phyloP scores from a whole-genome alignment of 2,797 vertebrate species.

The Semotilus atromaculatus region DNA sequence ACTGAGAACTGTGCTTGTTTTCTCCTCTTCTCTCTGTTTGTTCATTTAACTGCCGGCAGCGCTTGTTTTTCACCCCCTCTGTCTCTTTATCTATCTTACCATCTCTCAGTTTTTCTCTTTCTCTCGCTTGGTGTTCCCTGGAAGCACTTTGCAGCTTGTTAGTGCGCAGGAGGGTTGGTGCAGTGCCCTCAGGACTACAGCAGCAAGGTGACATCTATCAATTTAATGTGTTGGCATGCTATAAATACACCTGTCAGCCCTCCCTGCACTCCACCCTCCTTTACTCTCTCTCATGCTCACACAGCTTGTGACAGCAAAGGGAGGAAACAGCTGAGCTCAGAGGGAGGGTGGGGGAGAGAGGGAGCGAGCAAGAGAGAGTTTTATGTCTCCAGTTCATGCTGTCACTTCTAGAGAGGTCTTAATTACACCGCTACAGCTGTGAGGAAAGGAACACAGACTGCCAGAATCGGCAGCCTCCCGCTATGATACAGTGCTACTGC shows the following conservation, averaged over 20 bases:
- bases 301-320: constrained; percentile 74
- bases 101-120: constrained; percentile 31
- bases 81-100: constrained; percentile 57
- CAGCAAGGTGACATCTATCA: constrained; percentile 84
- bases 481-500: constrained; percentile 44
- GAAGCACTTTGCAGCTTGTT: constrained; percentile 78
- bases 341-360: constrained; percentile 40
- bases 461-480: constrained; percentile 59
- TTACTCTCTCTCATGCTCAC: constrained; percentile 43
- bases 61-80: constrained; percentile 10
- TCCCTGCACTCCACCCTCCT: constrained; percentile 64
- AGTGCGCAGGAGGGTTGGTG: constrained; percentile 71
- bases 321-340: constrained; percentile 75
- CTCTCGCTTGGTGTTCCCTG: constrained; percentile 41
- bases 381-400: constrained; percentile 70
- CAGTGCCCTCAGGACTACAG: constrained; percentile 70
- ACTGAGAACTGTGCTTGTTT: constrained; percentile 47
- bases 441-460: constrained; percentile 50
- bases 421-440: constrained; percentile 75
- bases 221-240: constrained; percentile 72
- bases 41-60: constrained; percentile 38
- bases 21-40: constrained; percentile 43
- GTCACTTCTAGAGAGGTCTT: constrained; percentile 77
- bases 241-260: constrained; percentile 77
- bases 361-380: constrained; percentile 58